Percentiles rank a stretch among this genome's conserved stretches.
These are phyloP conservation scores for Rhea pennata DNA, from an alignment of 2,113 vertebrate genomes.

Conservation along the genomic window DNA sequence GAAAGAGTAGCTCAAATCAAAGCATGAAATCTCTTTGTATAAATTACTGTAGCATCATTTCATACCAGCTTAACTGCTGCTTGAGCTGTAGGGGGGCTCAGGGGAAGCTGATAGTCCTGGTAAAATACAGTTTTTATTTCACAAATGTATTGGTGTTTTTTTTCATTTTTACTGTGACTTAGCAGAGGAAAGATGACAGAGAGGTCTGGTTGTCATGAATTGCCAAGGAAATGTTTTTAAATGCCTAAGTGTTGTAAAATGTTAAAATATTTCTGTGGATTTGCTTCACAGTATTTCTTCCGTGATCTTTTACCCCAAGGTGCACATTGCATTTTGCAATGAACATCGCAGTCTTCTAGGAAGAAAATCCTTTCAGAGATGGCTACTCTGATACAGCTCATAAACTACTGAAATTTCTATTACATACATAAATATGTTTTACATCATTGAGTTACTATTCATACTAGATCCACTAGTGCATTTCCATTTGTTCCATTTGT, in stretches of 20 bases:
- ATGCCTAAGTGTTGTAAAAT: background rate
- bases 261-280: background rate
- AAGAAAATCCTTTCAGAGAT: background rate
- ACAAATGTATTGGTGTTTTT: background rate
- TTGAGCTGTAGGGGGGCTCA: background rate
- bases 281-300: background rate
- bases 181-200: background rate
- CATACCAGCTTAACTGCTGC: background rate
- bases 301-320: background rate
- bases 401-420: background rate
- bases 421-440: background rate
- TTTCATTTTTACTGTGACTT: background rate
- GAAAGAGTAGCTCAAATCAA: background rate
- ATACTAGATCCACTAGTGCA: background rate
- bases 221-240: background rate
- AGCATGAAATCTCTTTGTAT: background rate
- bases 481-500: constrained; percentile 24
- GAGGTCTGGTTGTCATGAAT: background rate
- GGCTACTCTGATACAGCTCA: background rate
- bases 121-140: background rate
- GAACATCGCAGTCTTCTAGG: background rate
- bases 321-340: background rate
- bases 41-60: background rate
- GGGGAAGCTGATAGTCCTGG: background rate
- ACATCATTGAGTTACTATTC: background rate